Percentiles rank a stretch among this genome's conserved stretches.
phyloP scores from a whole-genome alignment of 1,140 invertebrate genomes.

The Muscidifurax raptorellus region DNA sequence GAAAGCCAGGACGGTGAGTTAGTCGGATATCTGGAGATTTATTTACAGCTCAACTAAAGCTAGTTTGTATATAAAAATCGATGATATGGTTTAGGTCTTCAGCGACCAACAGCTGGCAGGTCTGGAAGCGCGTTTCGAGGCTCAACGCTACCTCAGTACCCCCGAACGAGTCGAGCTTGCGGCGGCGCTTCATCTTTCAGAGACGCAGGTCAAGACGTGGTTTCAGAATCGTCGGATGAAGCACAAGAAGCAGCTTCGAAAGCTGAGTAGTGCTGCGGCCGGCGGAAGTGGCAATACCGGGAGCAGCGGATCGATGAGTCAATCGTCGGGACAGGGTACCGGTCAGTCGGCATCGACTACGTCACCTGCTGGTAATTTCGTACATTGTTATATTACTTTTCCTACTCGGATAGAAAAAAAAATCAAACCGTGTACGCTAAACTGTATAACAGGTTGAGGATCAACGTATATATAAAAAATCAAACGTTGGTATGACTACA shows the following conservation, averaged over 20 bases:
- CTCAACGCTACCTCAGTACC: conserved; percentile 96
- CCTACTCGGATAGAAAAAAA: too few relatives aligned
- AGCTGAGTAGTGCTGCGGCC: conserved; percentile 74
- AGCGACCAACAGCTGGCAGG: conserved; percentile 97
- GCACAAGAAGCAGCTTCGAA: conserved; percentile 95
- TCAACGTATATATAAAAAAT: too few relatives aligned
- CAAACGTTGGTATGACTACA: too few relatives aligned
- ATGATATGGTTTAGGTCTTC: conserved; percentile 81
- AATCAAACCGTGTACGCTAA: too few relatives aligned
- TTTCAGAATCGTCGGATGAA: conserved; percentile 99
- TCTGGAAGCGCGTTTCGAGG: conserved; percentile 95
- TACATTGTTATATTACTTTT: too few relatives aligned
- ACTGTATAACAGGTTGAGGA: too few relatives aligned
- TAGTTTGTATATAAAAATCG: background rate
- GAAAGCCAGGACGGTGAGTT: conserved; percentile 91
- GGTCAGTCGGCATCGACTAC: conserved; percentile 63
- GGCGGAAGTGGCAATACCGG: conserved; percentile 26
- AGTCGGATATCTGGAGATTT: too few relatives aligned
- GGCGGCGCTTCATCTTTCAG: conserved; percentile 91
- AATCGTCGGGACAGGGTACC: conserved; percentile 54
- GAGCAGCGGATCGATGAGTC: conserved; percentile 51
- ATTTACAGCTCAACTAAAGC: too few relatives aligned
- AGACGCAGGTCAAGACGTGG: conserved; percentile 99
- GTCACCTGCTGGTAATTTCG: conserved; percentile 67
- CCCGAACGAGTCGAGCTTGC: conserved; percentile 97